Evolutionary conservation across 2,113 vertebrate genomes (phyloP), one percentile per base, ranked within the genome.

Genomic region (Siniperca knerii): DNA sequence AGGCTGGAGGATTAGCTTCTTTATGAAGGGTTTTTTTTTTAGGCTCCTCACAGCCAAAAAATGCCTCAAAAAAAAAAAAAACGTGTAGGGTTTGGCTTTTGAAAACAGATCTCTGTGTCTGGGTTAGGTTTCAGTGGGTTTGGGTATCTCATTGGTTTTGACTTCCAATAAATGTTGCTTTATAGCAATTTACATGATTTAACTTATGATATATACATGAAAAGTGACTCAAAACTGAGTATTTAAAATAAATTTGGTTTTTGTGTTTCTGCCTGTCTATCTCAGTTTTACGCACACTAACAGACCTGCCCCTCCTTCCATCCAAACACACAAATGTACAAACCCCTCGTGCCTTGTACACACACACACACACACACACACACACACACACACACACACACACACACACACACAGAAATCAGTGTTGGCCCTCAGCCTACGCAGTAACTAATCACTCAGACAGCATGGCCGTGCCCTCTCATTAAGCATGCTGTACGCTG

Each of bases 21-120:
- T 76, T 91, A 81, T 87, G 64, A 89, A 89, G 52, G 83, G 77
- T 91, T 91, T 92, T 29, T 91, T 92, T 29, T 92, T 92, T 90
- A 88, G 89, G 40, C 35, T 84, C 52, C n/a, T 81, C 58, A 78
- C 66, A 37, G 84, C 71, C 50, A 44, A 72, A 87, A 75, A 76
- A 81, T 90, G 78, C 60, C 72, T 55, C 72, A 60, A 75, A 74
- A 77, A 84, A 75, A 54, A 60, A 75, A 40, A 91, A 86, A 65
- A 42, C n/a, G 23, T 8, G 50, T 21, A 35, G 79, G 40, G 52
- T 67, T 71, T 82, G 75, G 67, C 65, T 80, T 67, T 52, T 65
- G 61, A 82, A 67, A 44, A 55, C 65, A 85, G 40, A 74, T 72
- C 75, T 69, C 20, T 67, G 77, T 67, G 25, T 50, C 54, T 25